Conservation (phyloP, 2,888 invertebrate species). For the Schizotus pectinicornis region DNA sequence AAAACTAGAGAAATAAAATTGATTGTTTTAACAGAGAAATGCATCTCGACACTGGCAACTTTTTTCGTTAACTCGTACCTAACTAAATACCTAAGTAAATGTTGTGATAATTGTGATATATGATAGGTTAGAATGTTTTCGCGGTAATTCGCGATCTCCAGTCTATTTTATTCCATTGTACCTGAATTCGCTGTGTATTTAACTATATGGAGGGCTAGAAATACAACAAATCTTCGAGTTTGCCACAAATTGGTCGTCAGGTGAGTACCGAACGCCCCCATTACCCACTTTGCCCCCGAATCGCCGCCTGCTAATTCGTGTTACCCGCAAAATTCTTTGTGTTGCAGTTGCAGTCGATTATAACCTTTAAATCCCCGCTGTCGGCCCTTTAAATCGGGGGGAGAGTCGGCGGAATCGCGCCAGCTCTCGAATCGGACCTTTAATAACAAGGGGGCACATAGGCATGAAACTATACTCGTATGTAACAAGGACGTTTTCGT, state of each 20-base stretch:
- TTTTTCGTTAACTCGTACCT: conserved; percentile 38
- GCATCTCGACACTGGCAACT: conserved; percentile 46
- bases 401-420: no score
- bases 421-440: no score
- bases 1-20: conserved; percentile 47
- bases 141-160: conserved; percentile 39
- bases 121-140: conserved; percentile 46
- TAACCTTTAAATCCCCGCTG: no score
- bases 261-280: no score
- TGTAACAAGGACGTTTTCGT: conserved; percentile 31
- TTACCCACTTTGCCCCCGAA: no score
- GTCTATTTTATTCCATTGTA: conserved; percentile 36
- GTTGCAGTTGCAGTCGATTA: no score
- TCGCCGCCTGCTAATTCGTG: no score
- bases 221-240: no score
- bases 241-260: no score
- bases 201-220: conserved; percentile 38
- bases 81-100: conserved; percentile 42
- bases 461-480: conserved; percentile 14
- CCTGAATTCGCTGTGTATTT: conserved; percentile 45
- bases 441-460: no score
- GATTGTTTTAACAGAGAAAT: conserved; percentile 50
- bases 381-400: no score
- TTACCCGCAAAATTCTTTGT: no score
- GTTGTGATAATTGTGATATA: conserved; percentile 53